A percentile compares a stretch with the other conserved stretches of the same genome.
phyloP scores from a whole-genome alignment of 1,140 invertebrate species.

The Heliconius hermathena region DNA sequence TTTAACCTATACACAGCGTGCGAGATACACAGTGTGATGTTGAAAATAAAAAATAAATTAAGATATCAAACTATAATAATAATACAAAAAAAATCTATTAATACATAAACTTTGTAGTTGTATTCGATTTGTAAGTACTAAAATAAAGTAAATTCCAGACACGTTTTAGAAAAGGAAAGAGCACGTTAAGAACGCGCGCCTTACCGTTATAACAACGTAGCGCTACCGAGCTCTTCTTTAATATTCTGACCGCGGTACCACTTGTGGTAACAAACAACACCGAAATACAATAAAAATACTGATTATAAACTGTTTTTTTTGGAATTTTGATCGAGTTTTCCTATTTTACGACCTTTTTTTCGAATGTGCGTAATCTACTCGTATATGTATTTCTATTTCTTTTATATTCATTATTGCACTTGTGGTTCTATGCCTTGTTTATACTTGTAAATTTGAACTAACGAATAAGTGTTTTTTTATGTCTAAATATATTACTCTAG shows the following conservation, averaged over 20 bases:
- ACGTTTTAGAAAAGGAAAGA: conserved; percentile 37
- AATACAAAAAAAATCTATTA: too few relatives aligned
- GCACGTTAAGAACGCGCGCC: conserved; percentile 15
- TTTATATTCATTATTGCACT: too few relatives aligned
- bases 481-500: too few relatives aligned
- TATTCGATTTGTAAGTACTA: neutral
- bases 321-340: neutral
- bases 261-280: neutral
- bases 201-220: conserved; percentile 34
- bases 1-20: too few relatives aligned
- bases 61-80: too few relatives aligned
- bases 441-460: too few relatives aligned
- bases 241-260: conserved; percentile 20
- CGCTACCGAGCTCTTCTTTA: conserved; percentile 28
- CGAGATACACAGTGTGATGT: too few relatives aligned
- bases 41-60: too few relatives aligned
- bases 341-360: neutral
- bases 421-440: too few relatives aligned
- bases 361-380: neutral
- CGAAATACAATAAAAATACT: neutral
- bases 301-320: neutral
- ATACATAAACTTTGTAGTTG: neutral
- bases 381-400: neutral
- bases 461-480: too few relatives aligned
- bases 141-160: conserved; percentile 29